A percentile compares a stretch with the other conserved stretches of the same genome.
Evolutionary conservation across 1,140 invertebrate species (phyloP).

Genomic region (Papilio glaucus): DNA sequence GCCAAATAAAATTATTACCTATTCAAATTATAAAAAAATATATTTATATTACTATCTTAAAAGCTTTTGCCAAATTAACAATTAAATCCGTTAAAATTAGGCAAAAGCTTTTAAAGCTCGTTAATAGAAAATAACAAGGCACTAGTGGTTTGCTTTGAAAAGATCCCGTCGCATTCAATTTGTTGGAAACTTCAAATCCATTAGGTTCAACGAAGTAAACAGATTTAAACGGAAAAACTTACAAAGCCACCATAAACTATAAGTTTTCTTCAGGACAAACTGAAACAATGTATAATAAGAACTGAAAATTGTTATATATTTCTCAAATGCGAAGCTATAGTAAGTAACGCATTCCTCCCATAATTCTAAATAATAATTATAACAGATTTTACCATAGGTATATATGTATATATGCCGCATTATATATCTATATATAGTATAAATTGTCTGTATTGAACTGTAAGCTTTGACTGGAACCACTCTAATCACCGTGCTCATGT

Average conservation of each 20-base stretch:
- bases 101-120: background rate
- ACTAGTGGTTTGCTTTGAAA: slow-evolving; percentile 11
- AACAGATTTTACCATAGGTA: too few relatives aligned
- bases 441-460: background rate
- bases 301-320: too few relatives aligned
- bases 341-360: too few relatives aligned
- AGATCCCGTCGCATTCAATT: slow-evolving; percentile 7
- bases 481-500: background rate
- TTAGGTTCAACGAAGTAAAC: slow-evolving; percentile 17
- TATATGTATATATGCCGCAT: too few relatives aligned
- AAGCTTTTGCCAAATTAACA: too few relatives aligned
- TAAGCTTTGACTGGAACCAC: background rate
- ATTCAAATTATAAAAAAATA: background rate
- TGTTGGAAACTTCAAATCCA: slow-evolving; percentile 21
- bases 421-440: too few relatives aligned
- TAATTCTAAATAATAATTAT: too few relatives aligned
- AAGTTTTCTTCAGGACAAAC: background rate
- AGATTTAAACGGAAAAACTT: background rate
- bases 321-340: too few relatives aligned
- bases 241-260: background rate
- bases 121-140: background rate
- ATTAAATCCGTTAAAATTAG: too few relatives aligned
- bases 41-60: too few relatives aligned
- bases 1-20: background rate
- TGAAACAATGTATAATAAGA: too few relatives aligned